A percentile compares a stretch with the other conserved stretches of the same genome.
These are phyloP conservation scores for Acheta domesticus DNA, from an alignment of 2,888 invertebrate genomes.

Conservation along the genomic window DNA sequence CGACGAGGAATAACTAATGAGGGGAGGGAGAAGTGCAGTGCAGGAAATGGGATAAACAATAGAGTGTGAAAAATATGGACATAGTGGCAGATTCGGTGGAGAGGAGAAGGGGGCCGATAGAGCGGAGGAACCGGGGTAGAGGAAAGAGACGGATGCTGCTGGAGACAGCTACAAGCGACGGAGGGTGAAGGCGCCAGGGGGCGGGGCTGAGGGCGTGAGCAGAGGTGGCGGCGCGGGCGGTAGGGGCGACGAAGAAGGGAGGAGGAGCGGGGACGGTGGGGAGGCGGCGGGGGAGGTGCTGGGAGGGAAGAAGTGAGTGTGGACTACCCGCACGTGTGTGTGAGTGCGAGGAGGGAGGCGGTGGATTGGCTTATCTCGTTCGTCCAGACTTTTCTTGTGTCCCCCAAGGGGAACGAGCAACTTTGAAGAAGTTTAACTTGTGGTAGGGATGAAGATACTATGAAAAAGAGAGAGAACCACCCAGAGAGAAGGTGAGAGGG, in stretches of 20 bases:
- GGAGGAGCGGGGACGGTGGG: background rate
- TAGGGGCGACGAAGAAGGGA: background rate
- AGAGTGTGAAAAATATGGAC: no score
- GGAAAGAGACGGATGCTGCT: no score
- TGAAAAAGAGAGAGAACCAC: background rate
- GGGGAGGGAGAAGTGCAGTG: no score
- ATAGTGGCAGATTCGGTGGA: no score
- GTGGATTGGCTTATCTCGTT: constrained; percentile 32
- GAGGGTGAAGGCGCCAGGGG: background rate
- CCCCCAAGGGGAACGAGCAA: background rate
- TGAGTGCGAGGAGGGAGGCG: background rate
- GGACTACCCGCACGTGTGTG: background rate
- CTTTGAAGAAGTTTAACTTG: constrained; percentile 1
- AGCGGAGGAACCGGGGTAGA: no score
- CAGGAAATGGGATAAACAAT: no score
- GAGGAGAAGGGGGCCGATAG: no score
- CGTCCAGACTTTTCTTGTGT: constrained; percentile 28
- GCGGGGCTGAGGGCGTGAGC: background rate
- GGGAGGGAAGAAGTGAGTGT: constrained; percentile 12
- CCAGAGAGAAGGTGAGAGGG: background rate
- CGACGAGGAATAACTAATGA: no score
- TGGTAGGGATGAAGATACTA: constrained; percentile 18
- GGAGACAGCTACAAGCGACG: no score
- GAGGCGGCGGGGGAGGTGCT: background rate
- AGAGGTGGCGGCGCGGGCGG: background rate